Evolutionary conservation across 2,113 vertebrate species (phyloP), one percentile per base, ranked within the genome.

Genomic region (Monopterus albus): DNA sequence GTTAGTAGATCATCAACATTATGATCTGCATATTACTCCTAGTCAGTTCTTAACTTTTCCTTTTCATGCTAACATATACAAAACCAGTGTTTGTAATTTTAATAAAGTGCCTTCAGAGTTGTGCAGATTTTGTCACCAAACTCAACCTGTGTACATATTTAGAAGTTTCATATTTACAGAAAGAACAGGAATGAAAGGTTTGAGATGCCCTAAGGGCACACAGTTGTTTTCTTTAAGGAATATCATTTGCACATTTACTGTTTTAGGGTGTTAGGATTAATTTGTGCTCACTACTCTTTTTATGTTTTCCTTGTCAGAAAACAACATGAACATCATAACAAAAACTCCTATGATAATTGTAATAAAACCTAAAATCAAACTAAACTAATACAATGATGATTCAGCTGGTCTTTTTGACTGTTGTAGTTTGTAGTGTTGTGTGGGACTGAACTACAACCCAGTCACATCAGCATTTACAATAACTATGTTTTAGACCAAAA

Each of bases 41-140:
- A 23, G 66, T 85, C 75, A 40, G 79, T 84, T 36, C 63, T 69
- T 45, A 78, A 74, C 42, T 25, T 20, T 49, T 33, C 20, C 20
- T 60, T 29, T 71, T 78, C n/a, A 17, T 20, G 66, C 18, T 52
- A 49, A 51, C 13, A 7, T 45, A 33, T 47, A 71, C 42, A 58
- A 51, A 81, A 63, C 75, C 55, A 85, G 75, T 79, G 66, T 67
- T 68, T 77, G 66, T 72, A 72, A 72, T 83, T 86, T 87, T 79
- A 72, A 90, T 94, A 94, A 94, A 94, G 93, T 94, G 92, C 92
- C 90, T 87, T 89, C 86, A 91, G 84, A 89, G 84, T 85, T 93
- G 90, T 93, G 91, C 92, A 92, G 91, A 90, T 84, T 85, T 87
- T 73, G 79, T 82, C 80, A 85, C 56, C 83, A 83, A 90, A 85